Percentiles rank a stretch among this genome's conserved stretches.
phyloP scores from a whole-genome alignment of 1,140 invertebrate genomes.

The Bombus fervidus region DNA sequence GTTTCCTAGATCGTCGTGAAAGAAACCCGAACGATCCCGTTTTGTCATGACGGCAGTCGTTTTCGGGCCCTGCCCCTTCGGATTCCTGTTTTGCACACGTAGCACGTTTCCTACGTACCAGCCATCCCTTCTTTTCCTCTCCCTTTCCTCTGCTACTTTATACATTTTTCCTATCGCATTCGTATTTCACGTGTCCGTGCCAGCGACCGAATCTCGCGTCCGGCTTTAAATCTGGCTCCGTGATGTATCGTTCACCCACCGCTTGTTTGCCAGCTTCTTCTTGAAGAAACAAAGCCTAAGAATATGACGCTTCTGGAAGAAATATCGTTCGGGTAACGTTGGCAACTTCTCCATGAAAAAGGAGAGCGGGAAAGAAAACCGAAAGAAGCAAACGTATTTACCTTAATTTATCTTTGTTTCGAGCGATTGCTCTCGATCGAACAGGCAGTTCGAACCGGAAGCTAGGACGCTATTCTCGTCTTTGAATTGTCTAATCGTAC shows the following conservation, averaged over 20 bases:
- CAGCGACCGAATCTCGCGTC: constrained; percentile 59
- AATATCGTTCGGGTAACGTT: background rate
- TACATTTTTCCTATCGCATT: constrained; percentile 71
- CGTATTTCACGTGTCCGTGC: constrained; percentile 56
- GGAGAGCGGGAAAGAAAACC: rapidly evolving
- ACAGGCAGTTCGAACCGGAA: no score
- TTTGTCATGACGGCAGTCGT: constrained; percentile 61
- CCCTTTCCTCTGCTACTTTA: constrained; percentile 14
- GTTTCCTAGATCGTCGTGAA: constrained; percentile 14
- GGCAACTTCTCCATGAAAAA: background rate
- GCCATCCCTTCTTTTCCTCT: background rate
- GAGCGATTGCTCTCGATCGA: background rate
- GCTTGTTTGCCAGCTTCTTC: background rate
- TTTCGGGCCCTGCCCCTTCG: constrained; percentile 57
- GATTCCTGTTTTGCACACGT: constrained; percentile 61
- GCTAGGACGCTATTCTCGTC: no score
- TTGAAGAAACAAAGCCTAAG: background rate
- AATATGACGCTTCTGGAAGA: background rate
- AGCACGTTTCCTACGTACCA: constrained; percentile 63
- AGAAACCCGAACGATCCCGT: constrained; percentile 56
- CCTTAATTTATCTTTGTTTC: background rate
- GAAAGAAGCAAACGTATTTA: background rate
- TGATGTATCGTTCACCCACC: constrained; percentile 64
- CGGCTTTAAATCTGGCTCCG: constrained; percentile 69
- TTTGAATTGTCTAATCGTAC: background rate